Conservation (phyloP, 2,888 invertebrate genomes). For the Apotomis betuletana region DNA sequence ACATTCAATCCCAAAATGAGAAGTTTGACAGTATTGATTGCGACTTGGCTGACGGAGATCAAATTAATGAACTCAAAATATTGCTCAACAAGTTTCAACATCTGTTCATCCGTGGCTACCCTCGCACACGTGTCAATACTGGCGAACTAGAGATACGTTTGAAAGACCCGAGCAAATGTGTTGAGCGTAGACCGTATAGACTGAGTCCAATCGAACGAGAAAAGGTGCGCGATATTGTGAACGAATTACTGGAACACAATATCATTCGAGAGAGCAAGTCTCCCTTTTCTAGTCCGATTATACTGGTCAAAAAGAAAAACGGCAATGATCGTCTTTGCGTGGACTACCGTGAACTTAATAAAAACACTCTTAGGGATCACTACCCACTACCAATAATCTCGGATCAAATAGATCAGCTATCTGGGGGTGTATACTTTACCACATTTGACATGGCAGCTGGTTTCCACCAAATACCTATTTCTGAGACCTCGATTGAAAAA, state of each 20-base stretch:
- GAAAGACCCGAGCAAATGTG: too few species aligned
- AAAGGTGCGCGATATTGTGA: neutral
- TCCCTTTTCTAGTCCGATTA: neutral
- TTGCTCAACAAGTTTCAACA: too few species aligned
- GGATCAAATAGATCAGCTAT: constrained; percentile 34
- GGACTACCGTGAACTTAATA: constrained; percentile 40
- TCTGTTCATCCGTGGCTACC: too few species aligned
- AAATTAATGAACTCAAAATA: too few species aligned
- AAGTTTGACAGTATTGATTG: too few species aligned
- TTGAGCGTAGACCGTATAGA: neutral
- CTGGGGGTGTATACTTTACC: constrained; percentile 14
- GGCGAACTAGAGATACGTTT: too few species aligned
- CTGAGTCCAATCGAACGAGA: neutral
- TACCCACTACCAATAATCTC: constrained; percentile 37
- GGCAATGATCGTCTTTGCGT: constrained; percentile 44
- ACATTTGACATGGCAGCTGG: constrained; percentile 34
- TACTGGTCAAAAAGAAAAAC: neutral
- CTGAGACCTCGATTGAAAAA: constrained; percentile 31
- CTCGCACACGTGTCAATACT: too few species aligned
- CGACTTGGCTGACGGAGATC: too few species aligned
- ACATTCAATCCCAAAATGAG: too few species aligned
- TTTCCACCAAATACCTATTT: constrained; percentile 36
- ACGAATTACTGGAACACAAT: neutral
- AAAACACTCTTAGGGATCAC: constrained; percentile 31
- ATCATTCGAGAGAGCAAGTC: neutral